Evolutionary conservation across 30 jellyfish, hydroid and myxozoan genomes (phyloP).

Genomic region (Clytia hemisphaerica): DNA sequence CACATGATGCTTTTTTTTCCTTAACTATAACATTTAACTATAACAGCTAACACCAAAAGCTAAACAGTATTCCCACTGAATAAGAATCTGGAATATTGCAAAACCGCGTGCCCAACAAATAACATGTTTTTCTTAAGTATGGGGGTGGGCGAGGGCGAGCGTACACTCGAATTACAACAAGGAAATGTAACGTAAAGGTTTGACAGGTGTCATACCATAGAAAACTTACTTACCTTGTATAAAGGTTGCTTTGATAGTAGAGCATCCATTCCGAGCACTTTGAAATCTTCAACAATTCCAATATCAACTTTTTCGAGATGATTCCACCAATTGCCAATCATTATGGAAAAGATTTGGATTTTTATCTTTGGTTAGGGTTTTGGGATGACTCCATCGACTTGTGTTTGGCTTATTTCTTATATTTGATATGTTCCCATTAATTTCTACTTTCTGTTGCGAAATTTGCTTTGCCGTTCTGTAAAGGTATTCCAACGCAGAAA

Average conservation of each 20-base stretch:
- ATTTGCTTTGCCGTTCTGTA: background rate
- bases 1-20: no score
- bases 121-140: no score
- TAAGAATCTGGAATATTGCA: no score
- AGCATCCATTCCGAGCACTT: background rate
- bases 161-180: no score
- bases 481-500: slow-evolving; percentile 9
- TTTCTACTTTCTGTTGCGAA: slow-evolving; percentile 3
- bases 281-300: background rate
- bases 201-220: no score
- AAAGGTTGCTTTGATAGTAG: background rate
- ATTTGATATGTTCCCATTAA: slow-evolving; percentile 7
- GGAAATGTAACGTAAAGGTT: no score
- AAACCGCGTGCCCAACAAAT: no score
- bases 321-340: background rate
- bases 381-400: slow-evolving; percentile 13
- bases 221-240: background rate
- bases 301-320: background rate
- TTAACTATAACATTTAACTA: no score
- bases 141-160: no score
- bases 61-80: no score
- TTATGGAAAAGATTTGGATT: background rate
- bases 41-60: no score
- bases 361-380: background rate
- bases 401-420: slow-evolving; percentile 1